Base-by-base conservation (phyloP, 2,888 invertebrate species). In the Xanthostigma xanthostigma region DNA sequence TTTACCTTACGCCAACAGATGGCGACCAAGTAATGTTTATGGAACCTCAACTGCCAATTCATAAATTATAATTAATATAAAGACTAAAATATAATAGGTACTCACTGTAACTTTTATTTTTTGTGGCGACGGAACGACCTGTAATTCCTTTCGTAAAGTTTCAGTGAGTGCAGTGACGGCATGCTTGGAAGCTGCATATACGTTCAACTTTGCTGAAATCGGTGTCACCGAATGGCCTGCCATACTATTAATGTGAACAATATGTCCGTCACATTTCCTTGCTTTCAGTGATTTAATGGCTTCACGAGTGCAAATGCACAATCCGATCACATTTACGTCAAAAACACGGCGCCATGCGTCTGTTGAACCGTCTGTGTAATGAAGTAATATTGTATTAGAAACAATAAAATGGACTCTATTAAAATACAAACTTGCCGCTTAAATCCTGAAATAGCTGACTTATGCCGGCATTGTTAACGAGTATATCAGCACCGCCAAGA, bases 101-200 rank as follows among this genome's bases (percentile, higher is more conserved):
- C 53, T 51, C 47, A 60, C 60, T 38, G 60, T 54, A 12, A 60
- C 52, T 49, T 62, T 57, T 11, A 65, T 64, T 45, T 55, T 55
- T 6, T 61, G 57, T n/a, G 60, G 58, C 33, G 51, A 50, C 8
- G 54, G 59, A 8, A 61, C 59, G 27, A 6, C 27, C 27, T 27
- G 27, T 10, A 71, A 58, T 53, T 72, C 71, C 45, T 58, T 56
- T 9, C 69, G 57, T 4, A 69, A 56, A 9, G 68, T 69, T 51
- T 70, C 68, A 0, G 66, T 62, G 3, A 72, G 52, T 1, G 68
- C 63, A 5, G 63, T 62, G 3, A 70, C 65, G 10, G 68, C 68
- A 55, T 60, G 64, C 56, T 71, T 71, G 8, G 69, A 66, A 0
- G 66, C 68, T n/a, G 64, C 54, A 56, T 71, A 71, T 54, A 69